Conservation (phyloP, 2,113 vertebrate species). For the Sakesphorus luctuosus region DNA sequence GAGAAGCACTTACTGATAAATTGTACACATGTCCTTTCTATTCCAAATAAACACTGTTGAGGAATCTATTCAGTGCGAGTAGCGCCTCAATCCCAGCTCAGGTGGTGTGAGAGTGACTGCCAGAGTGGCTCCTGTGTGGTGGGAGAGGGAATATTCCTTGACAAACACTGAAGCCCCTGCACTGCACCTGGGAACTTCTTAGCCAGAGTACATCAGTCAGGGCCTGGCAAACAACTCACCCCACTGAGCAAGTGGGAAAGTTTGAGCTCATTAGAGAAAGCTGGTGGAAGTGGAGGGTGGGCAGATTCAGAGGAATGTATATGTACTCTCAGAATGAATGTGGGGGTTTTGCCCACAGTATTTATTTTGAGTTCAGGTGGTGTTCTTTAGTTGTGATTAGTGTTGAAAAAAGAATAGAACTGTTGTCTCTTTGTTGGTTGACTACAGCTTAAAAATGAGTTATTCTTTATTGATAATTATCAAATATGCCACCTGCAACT, state of each 20-base stretch:
- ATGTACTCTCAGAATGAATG: background rate
- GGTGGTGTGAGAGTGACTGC: background rate
- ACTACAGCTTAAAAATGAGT: background rate
- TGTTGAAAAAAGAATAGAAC: background rate
- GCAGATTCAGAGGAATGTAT: background rate
- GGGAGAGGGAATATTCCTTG: background rate
- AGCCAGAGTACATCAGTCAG: background rate
- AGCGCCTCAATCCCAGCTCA: background rate
- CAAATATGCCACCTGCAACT: background rate
- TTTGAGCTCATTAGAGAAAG: background rate
- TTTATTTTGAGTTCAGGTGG: background rate
- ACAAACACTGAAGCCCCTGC: background rate
- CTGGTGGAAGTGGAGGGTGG: background rate
- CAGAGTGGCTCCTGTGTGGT: background rate
- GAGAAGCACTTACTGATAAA: background rate
- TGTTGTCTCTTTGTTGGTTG: background rate
- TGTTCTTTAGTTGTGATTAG: background rate
- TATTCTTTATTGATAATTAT: background rate
- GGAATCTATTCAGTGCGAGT: background rate
- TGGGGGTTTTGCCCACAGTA: background rate
- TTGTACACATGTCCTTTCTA: background rate
- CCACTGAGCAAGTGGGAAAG: background rate
- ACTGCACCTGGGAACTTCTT: background rate
- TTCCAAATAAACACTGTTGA: background rate
- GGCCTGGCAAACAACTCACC: background rate